phyloP scores from a whole-genome alignment of 2,888 invertebrate genomes.

The Dorcus hopei region DNA sequence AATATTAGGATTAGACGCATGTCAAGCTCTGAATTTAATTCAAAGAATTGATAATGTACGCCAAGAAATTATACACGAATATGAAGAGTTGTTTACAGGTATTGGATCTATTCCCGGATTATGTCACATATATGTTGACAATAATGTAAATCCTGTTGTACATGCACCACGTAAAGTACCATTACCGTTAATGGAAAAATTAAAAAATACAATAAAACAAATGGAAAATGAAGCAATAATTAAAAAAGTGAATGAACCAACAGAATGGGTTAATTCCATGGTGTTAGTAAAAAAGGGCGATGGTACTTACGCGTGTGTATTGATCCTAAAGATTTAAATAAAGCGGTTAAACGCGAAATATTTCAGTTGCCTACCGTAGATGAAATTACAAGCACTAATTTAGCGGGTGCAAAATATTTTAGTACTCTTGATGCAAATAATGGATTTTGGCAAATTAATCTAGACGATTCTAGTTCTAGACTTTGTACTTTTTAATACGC shows the following conservation, averaged over 20 bases:
- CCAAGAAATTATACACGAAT: background rate
- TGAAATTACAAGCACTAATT: background rate
- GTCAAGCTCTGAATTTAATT: background rate
- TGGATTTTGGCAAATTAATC: background rate
- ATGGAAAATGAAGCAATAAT: background rate
- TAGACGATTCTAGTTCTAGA: background rate
- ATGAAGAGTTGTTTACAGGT: background rate
- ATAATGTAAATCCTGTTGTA: background rate
- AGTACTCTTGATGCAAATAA: background rate
- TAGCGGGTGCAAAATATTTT: background rate
- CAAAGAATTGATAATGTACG: background rate
- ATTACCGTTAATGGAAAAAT: background rate
- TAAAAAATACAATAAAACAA: background rate
- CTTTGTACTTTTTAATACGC: background rate
- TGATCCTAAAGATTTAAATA: background rate
- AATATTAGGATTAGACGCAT: background rate
- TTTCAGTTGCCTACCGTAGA: background rate
- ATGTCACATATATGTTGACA: background rate
- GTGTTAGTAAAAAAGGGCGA: background rate
- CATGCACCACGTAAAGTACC: background rate
- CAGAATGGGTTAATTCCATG: background rate
- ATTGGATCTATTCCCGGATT: background rate
- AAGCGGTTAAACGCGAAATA: background rate
- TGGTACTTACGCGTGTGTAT: background rate
- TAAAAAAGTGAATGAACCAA: background rate